Evolutionary conservation across 2,888 invertebrate genomes (phyloP).

Genomic region (Macaria notata): DNA sequence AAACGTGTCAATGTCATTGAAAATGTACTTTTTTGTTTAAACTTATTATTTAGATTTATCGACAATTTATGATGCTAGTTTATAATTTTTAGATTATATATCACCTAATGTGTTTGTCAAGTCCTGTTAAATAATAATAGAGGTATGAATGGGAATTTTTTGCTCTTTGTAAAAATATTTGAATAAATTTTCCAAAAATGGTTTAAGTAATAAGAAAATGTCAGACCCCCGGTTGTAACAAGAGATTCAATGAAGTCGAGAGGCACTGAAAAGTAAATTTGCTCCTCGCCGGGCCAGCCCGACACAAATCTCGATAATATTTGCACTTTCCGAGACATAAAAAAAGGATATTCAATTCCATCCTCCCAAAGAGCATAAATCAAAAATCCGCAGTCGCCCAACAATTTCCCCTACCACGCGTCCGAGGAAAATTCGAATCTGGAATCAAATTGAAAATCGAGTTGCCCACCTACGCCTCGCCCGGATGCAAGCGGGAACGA

Average conservation of each 20-base stretch:
- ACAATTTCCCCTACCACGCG: slow-evolving; percentile 42
- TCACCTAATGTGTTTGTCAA: too few species aligned
- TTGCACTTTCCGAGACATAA: slow-evolving; percentile 14
- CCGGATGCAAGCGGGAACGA: slow-evolving; percentile 80
- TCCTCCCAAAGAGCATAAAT: slow-evolving; percentile 25
- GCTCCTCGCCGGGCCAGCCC: background rate
- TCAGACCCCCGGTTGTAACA: background rate
- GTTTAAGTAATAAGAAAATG: too few species aligned
- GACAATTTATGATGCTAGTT: too few species aligned
- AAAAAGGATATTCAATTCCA: slow-evolving; percentile 25
- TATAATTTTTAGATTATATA: too few species aligned
- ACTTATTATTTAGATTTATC: too few species aligned
- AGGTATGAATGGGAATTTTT: too few species aligned
- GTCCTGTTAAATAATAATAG: too few species aligned
- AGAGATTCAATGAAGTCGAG: background rate
- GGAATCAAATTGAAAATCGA: slow-evolving; percentile 70
- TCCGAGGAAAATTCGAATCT: slow-evolving; percentile 50
- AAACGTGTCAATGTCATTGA: too few species aligned
- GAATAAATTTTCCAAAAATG: too few species aligned
- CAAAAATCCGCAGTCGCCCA: slow-evolving; percentile 33
- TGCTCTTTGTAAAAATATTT: too few species aligned
- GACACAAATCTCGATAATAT: slow-evolving; percentile 14
- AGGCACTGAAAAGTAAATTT: slow-evolving; percentile 4
- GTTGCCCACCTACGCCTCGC: slow-evolving; percentile 52
- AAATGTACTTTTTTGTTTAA: too few species aligned